Conservation (phyloP, 2,888 invertebrate species). For the Metopia argyrocephala region DNA sequence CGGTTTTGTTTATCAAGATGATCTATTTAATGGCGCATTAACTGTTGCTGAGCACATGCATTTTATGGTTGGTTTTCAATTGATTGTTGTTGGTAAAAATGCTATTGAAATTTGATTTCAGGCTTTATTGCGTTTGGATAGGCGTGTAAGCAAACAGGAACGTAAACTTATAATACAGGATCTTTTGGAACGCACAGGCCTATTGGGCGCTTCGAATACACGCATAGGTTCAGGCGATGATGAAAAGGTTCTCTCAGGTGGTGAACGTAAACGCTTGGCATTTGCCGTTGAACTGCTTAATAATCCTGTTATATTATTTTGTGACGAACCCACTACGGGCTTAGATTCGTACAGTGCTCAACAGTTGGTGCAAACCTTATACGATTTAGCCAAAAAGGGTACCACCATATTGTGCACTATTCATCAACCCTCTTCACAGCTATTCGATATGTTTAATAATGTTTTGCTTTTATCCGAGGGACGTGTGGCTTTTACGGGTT, state of each 20-base stretch:
- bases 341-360: conserved; percentile 95
- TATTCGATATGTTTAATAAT: conserved; percentile 90
- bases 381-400: conserved; percentile 85
- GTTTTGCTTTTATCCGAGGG: conserved; percentile 92
- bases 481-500: conserved; percentile 90
- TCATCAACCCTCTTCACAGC: conserved; percentile 94
- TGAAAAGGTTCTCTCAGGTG: conserved; percentile 92
- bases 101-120: conserved; percentile 71
- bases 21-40: conserved; percentile 90
- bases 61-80: conserved; percentile 87
- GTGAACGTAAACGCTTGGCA: conserved; percentile 93
- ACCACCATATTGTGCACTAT: conserved; percentile 95
- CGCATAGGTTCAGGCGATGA: conserved; percentile 88
- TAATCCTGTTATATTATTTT: conserved; percentile 94
- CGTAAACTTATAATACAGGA: conserved; percentile 84
- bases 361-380: conserved; percentile 86
- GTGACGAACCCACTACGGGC: conserved; percentile 98
- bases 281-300: conserved; percentile 94
- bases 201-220: conserved; percentile 85
- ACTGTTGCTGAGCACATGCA: conserved; percentile 92
- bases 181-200: conserved; percentile 85
- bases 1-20: conserved; percentile 95
- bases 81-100: background rate
- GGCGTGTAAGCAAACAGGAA: conserved; percentile 82
- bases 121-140: conserved; percentile 90